Evolutionary conservation across 2,888 invertebrate species (phyloP), one percentile per base, ranked within the genome.

Genomic region (Cryptophagus acutangulus): DNA sequence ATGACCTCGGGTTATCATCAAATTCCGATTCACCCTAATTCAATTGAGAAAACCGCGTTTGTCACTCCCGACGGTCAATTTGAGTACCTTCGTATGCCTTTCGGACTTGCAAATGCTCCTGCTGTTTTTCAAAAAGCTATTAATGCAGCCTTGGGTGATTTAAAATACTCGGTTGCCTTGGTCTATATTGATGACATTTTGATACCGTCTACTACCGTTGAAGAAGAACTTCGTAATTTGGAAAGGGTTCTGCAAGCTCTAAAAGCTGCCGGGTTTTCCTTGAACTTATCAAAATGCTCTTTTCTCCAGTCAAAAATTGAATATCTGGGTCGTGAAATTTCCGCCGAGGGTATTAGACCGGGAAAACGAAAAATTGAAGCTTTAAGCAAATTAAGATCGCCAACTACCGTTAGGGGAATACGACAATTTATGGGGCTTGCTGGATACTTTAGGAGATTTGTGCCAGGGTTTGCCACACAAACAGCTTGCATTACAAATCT

Each of bases 71-170:
- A 61, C 15, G 61, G 62, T 4, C 47, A 62, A 8, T 65, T 48
- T 36, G 58, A 66, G 48, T 62, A 55, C 34, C 29, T 51, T 2
- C 38, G 52, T 1, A 55, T 64, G 58, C 58, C 61, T 3, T 67
- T 64, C 39, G 63, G 63, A 2, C 43, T 65, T 2, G 35, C 51
- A 1, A 65, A 65, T 36, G 61, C 62, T 1, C 61, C 62, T 2
- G 49, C 51, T 16, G 57, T 58, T 9, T 67, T 64, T 46, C 61
- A 62, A 38, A 37, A 57, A 16, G 42, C 57, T 2, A 40, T 45
- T 13, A 44, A 38, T 31, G 18, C 17, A 13, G 31, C 38, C 12
- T 24, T 41, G 2, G 17, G 12, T 15, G 24, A 34, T 10, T 8
- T 33, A 8, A 28, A 38, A 15, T n/a, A n/a, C n/a, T 9, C 10